Evolutionary conservation across 1,140 invertebrate species (phyloP), one percentile per base, ranked within the genome.

Genomic region (Pseudachorutes palmiensis): DNA sequence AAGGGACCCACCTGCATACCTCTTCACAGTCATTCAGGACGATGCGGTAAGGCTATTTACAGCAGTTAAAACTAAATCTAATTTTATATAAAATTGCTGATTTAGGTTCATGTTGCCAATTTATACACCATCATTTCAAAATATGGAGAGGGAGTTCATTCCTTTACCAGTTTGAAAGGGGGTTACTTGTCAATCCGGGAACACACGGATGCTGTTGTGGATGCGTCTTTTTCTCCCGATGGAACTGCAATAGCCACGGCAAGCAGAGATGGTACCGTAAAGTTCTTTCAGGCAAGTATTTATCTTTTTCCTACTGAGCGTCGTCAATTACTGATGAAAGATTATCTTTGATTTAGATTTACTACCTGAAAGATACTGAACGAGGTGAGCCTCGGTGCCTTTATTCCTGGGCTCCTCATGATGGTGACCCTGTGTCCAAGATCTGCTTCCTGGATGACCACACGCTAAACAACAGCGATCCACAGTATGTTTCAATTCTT

Each of bases 381-480:
- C n/a, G 51, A 14, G 24, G 51, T 55, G 51, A 55, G 45, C 79
- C 81, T 82, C 67, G 80, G 79, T 71, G 82, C 83, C 33, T 81
- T 80, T 71, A 83, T 83, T 69, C 87, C 86, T 45, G 82, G 88
- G 68, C 94, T 89, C 94, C 94, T 1, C 92, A 97, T 77, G 86
- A 85, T 68, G 90, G 91, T 5, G 85, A 88, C 76, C 87, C 91
- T 0, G 82, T 97, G 45, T 89, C 87, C 16, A 91, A 85, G 24
- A 79, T 97, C 0, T 91, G 92, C 76, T 97, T 97, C 78, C 83
- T 97, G 1, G 94, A 97, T 78, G 92, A 97, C 79, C 88, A 93
- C 74, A 88, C 89, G 75, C 85, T 87, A 85, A 66, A 86, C 86
- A 75, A 82, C 88, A 33, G 89, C 67, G 59, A 61, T 24, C 3